Evolutionary conservation across 2,797 vertebrate genomes (phyloP), one percentile per base, ranked within the genome.

Genomic region (Mormyrus proboscirostris): DNA sequence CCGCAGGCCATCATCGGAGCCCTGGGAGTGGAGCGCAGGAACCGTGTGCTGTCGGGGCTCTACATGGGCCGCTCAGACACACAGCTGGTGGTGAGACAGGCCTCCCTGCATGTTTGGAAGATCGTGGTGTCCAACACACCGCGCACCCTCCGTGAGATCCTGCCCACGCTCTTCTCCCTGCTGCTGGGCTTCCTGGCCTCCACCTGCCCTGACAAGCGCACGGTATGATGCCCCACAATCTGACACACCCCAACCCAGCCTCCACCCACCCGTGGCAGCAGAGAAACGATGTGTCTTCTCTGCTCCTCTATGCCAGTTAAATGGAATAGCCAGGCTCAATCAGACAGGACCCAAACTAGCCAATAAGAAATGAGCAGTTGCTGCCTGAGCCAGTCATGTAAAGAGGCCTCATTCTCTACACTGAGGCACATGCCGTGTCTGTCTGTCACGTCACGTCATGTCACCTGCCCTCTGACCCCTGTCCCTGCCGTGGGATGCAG

Each of bases 51-150:
- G 89, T 98, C 99, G 0, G 99, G 98, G 44, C 97, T 99, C 90
- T 99, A 99, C 90, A 99, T 99, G 99, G 99, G 99, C 88, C 98
- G 99, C 47, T 99, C 98, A 0, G 99, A 99, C 94, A 99, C 98
- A 0, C 98, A 99, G 95, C 96, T 99, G 91, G 98, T 99, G 12
- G 99, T 99, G 62, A 96, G 99, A 10, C 99, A 99, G 91, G 99
- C 99, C 5, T 99, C 99, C 3, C 93, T 99, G 33, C 99, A 99
- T 0, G 99, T 99, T 88, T 99, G 99, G 99, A 99, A 99, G 95
- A 99, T 99, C 0, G 99, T 99, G 0, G 99, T 99, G 87, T 97
- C 98, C 10, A 99, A 99, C 93, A 99, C 99, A 0, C 99, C 99
- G 16, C 97, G 98, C 89, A 99, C 99, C 0, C 96, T 99, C 3